A percentile compares a stretch with the other conserved stretches of the same genome.
These are phyloP conservation scores for Candidula unifasciata DNA, from an alignment of 2,888 invertebrate species.

Conservation along the genomic window DNA sequence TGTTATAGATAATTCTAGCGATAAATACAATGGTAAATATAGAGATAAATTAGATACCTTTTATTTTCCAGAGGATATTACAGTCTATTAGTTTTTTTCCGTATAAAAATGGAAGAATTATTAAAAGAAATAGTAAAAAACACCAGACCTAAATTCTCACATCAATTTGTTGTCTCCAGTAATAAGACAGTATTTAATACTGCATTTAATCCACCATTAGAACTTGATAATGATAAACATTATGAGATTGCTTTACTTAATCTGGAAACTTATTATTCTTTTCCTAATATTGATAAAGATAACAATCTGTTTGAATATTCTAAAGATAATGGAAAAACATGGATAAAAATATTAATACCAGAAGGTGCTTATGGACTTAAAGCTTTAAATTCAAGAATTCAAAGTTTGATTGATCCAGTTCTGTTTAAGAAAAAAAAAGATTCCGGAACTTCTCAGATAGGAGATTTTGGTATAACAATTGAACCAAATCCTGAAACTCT, in stretches of 20 bases:
- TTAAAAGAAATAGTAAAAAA: conserved; percentile 13
- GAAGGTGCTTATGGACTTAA: conserved; percentile 14
- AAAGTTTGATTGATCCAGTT: neutral
- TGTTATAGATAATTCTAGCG: conserved; percentile 29
- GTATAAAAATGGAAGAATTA: conserved; percentile 3
- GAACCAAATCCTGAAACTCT: neutral
- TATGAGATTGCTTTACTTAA: conserved; percentile 45
- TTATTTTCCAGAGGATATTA: neutral
- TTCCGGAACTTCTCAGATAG: too few relatives aligned
- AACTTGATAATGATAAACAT: conserved; percentile 17
- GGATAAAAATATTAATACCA: conserved; percentile 11
- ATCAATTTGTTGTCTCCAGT: neutral
- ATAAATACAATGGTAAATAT: conserved; percentile 36
- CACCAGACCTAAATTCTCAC: neutral
- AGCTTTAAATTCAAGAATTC: neutral
- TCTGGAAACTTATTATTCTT: conserved; percentile 43
- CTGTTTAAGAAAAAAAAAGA: too few relatives aligned
- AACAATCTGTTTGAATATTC: conserved; percentile 15
- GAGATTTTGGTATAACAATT: neutral
- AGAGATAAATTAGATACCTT: conserved; percentile 3
- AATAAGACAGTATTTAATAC: conserved; percentile 30
- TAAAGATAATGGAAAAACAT: conserved; percentile 12
- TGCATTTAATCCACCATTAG: neutral
- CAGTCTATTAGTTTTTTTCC: neutral
- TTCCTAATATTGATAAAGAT: neutral